phyloP scores from a whole-genome alignment of 2,113 vertebrate genomes.

The Periophthalmus modestus region DNA sequence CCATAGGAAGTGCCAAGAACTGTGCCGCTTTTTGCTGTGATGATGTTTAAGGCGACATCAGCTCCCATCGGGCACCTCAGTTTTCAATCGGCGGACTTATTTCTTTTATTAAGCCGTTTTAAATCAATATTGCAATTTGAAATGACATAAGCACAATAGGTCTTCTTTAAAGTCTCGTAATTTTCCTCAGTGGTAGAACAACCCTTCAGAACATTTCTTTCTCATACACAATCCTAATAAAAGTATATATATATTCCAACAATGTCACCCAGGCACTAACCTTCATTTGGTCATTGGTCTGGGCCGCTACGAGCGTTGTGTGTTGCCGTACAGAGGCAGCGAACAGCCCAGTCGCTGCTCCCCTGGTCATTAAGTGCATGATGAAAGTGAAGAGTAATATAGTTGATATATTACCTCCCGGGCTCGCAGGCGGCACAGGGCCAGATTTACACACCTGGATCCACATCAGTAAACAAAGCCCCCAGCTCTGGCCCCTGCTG shows the following conservation, averaged over 20 bases:
- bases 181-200: too few relatives aligned
- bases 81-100: too few relatives aligned
- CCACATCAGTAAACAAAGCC: constrained; percentile 48
- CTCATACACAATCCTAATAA: neutral
- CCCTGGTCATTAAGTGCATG: constrained; percentile 1
- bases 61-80: too few relatives aligned
- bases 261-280: neutral
- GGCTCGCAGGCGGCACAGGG: constrained; percentile 1
- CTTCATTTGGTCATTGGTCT: neutral
- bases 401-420: constrained; percentile 8
- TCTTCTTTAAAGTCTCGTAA: too few relatives aligned
- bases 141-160: too few relatives aligned
- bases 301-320: neutral
- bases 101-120: too few relatives aligned
- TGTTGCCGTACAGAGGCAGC: neutral
- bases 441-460: constrained; percentile 30
- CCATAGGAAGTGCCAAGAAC: too few relatives aligned
- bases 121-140: too few relatives aligned
- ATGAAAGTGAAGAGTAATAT: constrained; percentile 6
- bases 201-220: neutral
- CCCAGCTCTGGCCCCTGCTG: constrained; percentile 30
- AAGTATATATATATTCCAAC: neutral
- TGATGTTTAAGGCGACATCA: too few relatives aligned
- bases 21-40: too few relatives aligned
- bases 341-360: neutral